These are phyloP conservation scores for Drosophila miranda DNA, from an alignment of 1,140 invertebrate species.

Conservation along the genomic window DNA sequence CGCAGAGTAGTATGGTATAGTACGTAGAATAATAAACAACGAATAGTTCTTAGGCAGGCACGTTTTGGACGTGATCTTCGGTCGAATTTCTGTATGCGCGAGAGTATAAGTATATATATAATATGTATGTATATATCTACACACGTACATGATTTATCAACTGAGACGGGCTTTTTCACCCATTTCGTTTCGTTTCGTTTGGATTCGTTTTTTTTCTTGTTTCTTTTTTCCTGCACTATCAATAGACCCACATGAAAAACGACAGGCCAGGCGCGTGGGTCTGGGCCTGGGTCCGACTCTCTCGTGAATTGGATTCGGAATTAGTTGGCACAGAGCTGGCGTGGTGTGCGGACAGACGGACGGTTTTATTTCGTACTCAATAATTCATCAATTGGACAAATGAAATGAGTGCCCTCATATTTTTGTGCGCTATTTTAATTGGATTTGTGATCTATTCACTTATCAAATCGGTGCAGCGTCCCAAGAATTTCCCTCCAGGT, in stretches of 20 bases:
- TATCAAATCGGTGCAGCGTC: conserved; percentile 58
- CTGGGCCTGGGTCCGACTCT: conserved; percentile 24
- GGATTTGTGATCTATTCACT: conserved; percentile 58
- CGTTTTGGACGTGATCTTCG: conserved; percentile 40
- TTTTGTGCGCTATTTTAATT: conserved; percentile 50
- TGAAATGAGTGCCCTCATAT: conserved; percentile 62
- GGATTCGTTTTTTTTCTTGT: conserved; percentile 7
- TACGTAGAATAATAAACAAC: conserved; percentile 24
- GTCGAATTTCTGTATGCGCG: conserved; percentile 21
- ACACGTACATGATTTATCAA: conserved; percentile 47
- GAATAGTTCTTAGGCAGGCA: conserved; percentile 46
- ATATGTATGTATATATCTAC: conserved; percentile 31
- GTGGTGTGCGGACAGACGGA: conserved; percentile 26
- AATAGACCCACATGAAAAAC: conserved; percentile 58
- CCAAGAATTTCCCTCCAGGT: conserved; percentile 78
- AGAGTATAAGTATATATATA: conserved; percentile 9
- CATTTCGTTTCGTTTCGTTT: conserved; percentile 32
- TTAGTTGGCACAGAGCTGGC: conserved; percentile 61
- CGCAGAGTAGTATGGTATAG: not conserved
- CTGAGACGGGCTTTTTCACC: conserved; percentile 41
- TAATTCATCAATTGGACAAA: conserved; percentile 4
- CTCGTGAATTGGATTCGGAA: conserved; percentile 23
- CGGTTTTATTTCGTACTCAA: conserved; percentile 13
- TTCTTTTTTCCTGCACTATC: conserved; percentile 47
- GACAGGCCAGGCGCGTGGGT: conserved; percentile 40